Base-by-base conservation (phyloP, 2,113 vertebrate species). In the Ailurus styani region DNA sequence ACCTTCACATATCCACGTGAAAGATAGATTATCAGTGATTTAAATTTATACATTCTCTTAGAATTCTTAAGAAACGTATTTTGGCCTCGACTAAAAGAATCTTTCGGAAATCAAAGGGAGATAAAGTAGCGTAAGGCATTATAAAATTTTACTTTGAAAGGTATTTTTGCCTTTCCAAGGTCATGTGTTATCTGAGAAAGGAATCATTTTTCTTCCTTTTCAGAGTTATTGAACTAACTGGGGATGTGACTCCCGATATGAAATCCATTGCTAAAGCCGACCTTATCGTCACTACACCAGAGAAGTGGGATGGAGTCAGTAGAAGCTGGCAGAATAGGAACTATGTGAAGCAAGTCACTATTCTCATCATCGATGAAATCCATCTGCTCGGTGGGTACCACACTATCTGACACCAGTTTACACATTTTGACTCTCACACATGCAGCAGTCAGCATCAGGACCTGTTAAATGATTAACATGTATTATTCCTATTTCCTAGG, bases 331-430 rank as follows among this genome's bases (percentile, higher is more conserved):
- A 99, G 97, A 99, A 99, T 97, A 99, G 99, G 88, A 99, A 99
- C 98, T 99, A 99, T 37, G 99, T 99, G 88, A 99, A 99, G 97
- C 99, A 99, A 98, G 99, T 99, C 82, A 99, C 99, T 66, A 99
- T 99, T 96, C 99, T 99, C 98, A 99, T 99, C 97, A 99, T 99
- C 60, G 99, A 99, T 96, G 99, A 99, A 98, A 99, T 99, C 92
- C 99, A 99, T 98, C 98, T 99, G 82, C 99, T 99, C 47, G 99
- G 99, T 99, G 94, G 96, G 99, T 91, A 37, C 93, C 40, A n/a
- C 37, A 96, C 75, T 68, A 1, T 45, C 68, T 83, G 81, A 86
- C 27, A 73, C 62, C 96, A 42, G 81, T 96, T 95, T 96, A 89
- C 66, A 97, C 93, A 93, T 31, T 89, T 45, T 37, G 9, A 73